Evolutionary conservation across 1,140 invertebrate species (phyloP), one percentile per base, ranked within the genome.

Genomic region (Tetramorium alpestre): DNA sequence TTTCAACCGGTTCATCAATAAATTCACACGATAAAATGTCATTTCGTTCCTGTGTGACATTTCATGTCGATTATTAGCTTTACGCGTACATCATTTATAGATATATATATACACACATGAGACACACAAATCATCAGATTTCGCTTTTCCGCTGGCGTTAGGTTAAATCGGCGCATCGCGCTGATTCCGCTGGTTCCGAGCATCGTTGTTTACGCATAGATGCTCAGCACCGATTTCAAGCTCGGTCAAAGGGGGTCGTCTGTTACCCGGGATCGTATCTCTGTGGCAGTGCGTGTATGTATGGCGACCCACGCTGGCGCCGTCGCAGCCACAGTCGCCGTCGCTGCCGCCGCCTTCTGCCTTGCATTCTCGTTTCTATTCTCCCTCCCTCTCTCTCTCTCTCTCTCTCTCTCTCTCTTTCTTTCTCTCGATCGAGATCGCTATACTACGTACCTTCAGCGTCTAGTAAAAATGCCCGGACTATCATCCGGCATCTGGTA

Each of bases 251-350:
- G 91, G 91, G 91, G 93, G 90, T 93, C 92, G 93, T 92, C 89
- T 90, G 90, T 93, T 90, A 90, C 65, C 76, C 78, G 69, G 82
- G 75, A 87, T 87, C 89, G 65, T 87, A 87, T 75, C 49, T 58
- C 11, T 92, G 72, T 82, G 73, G 86, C 13, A 41, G 58, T 75
- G 56, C 65, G 80, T 90, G 81, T 90, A 85, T 88, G 84, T 33
- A 33, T 87, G 87, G 85, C 94, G 93, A 94, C 93, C 93, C 93
- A 95, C 94, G 93, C 94, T 94, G 94, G 94, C 94, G 94, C 94
- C 94, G 92, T 91, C 91, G 93, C 44, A 47, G 51, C 67, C 51
- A 73, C 85, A 70, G 51, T 18, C 69, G 69, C 5, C 88, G 44
- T 25, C 58, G 41, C 58, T 18, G 41, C 16, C 38, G 58, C 33